A percentile compares a stretch with the other conserved stretches of the same genome.
Evolutionary conservation across 2,888 invertebrate species (phyloP).

Genomic region (Ernsta delagoae): DNA sequence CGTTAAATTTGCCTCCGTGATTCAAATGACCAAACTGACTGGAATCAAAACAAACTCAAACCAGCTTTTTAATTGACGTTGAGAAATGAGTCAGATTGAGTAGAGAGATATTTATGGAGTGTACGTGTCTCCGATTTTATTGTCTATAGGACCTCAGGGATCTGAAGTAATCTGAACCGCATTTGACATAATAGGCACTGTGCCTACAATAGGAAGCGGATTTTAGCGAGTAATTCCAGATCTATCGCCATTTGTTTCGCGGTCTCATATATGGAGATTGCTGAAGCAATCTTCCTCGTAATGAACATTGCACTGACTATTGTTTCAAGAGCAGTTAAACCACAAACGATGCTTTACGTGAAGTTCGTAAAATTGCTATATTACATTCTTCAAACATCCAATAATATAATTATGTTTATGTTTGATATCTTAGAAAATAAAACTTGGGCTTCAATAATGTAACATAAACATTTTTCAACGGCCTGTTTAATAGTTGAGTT

Average conservation of each 20-base stretch:
- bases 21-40: neutral
- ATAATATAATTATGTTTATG: too few relatives aligned
- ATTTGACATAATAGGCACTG: neutral
- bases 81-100: constrained; percentile 28
- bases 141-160: neutral
- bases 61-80: constrained; percentile 31
- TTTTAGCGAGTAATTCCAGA: neutral
- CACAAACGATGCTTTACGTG: neutral
- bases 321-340: neutral
- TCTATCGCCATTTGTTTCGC: constrained; percentile 2
- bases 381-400: too few relatives aligned
- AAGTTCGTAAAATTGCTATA: too few relatives aligned
- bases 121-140: constrained; percentile 20
- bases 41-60: constrained; percentile 27
- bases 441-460: too few relatives aligned
- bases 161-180: neutral
- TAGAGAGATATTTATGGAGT: constrained; percentile 23
- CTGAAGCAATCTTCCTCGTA: neutral
- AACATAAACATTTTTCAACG: too few relatives aligned
- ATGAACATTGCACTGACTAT: neutral
- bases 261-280: neutral
- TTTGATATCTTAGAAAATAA: too few relatives aligned
- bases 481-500: neutral
- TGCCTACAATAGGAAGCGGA: neutral
- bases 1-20: constrained; percentile 15